Base-by-base conservation (phyloP, 2,797 vertebrate genomes). In the Falco peregrinus region DNA sequence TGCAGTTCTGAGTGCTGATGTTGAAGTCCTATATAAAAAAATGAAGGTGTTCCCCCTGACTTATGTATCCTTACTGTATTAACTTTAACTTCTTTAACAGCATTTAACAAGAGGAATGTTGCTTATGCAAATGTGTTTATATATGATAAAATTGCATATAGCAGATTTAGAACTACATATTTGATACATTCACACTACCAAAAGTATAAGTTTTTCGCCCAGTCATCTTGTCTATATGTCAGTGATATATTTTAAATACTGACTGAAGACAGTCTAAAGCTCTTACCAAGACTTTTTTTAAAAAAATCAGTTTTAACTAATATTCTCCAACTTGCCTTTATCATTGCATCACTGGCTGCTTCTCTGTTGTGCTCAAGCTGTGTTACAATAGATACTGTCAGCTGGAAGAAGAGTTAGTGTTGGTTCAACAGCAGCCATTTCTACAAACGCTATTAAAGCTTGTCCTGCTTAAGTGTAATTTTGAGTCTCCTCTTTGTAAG, bases 221-320 rank as follows among this genome's bases (percentile, higher is more conserved):
- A 16, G 24, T 85, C 3, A 24, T 50, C 39, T 86, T 21, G 26
- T n/a, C 28, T 60, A 2, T 67, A n/a, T 2, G 3, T 81, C 13
- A 45, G 21, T 0, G 0, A 3, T 43, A 16, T 47, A 37, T 25
- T n/a, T 43, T 6, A 77, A 75, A 24, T 71, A 41, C 1, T 71
- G 35, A 60, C 31, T 33, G 28, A 57, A 64, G 37, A 24, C 14
- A 28, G 18, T 73, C 47, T 35, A 61, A 84, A 82, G 16, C 3
- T 53, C 61, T 80, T 91, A 48, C 4, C 17, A 39, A 7, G 26
- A 25, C 22, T 63, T 71, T 60, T 10, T 28, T 26, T 51, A 45
- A 54, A 41, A 41, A 41, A 41, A 56, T 18, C 1, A 33, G 17
- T 67, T 93, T 48, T 54, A 43, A 31, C 5, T 37, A 37, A 21